Conservation (phyloP, 2,113 vertebrate genomes). For the Nicator chloris region DNA sequence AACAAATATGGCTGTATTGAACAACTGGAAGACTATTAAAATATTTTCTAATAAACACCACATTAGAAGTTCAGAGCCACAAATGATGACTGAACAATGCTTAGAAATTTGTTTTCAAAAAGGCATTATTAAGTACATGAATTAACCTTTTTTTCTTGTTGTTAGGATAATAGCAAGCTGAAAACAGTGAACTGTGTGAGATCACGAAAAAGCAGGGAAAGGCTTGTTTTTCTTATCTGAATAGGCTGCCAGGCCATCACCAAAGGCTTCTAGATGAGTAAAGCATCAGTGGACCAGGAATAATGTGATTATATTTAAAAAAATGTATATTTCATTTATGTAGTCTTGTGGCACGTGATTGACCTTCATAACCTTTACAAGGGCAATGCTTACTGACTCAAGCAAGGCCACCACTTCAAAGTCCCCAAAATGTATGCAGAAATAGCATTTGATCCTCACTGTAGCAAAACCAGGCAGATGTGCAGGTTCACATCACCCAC, state of each 20-base stretch:
- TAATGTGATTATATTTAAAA: background rate
- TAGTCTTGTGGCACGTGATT: background rate
- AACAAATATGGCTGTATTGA: background rate
- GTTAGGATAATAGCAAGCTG: background rate
- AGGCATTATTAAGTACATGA: background rate
- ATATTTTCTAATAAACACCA: background rate
- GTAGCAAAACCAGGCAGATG: background rate
- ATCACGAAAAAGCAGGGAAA: background rate
- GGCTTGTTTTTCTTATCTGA: background rate
- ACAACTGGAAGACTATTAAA: background rate
- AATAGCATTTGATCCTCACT: background rate
- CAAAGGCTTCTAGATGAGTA: background rate
- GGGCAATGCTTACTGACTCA: background rate
- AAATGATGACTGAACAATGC: background rate
- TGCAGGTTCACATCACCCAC: background rate
- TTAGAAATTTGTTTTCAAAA: background rate
- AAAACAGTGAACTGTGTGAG: background rate
- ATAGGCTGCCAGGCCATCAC: background rate
- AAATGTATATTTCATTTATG: rapidly evolving
- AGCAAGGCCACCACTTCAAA: background rate
- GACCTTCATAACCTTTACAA: background rate
- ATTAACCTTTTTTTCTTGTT: background rate
- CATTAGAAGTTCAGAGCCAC: background rate
- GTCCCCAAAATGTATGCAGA: background rate
- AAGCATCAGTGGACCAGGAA: background rate